phyloP scores from a whole-genome alignment of 1,140 invertebrate genomes.

The Neotoxoptera formosana region DNA sequence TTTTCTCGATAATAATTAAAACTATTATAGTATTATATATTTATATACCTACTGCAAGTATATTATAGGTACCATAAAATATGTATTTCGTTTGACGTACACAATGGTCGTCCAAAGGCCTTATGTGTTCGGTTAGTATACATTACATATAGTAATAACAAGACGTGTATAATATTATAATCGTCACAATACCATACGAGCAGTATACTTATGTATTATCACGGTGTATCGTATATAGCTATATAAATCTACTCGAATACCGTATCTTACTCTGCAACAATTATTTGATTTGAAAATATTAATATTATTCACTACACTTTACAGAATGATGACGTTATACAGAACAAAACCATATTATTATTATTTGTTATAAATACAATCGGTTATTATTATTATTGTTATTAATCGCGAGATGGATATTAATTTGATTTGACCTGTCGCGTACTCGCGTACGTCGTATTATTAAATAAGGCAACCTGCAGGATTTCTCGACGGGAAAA shows the following conservation, averaged over 20 bases:
- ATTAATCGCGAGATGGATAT: background rate
- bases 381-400: background rate
- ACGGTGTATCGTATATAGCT: background rate
- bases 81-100: background rate
- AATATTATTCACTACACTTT: background rate
- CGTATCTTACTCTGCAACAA: background rate
- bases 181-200: background rate
- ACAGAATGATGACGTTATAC: background rate
- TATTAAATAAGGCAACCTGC: background rate
- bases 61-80: background rate
- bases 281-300: conserved; percentile 1
- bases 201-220: background rate
- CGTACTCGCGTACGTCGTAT: background rate
- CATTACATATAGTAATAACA: background rate
- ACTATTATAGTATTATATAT: background rate
- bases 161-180: background rate
- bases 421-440: background rate
- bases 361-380: background rate
- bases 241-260: background rate
- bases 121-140: background rate
- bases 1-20: conserved; percentile 14
- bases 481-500: background rate
- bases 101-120: background rate
- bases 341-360: background rate
- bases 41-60: background rate